Base-by-base conservation (phyloP, 2,797 vertebrate genomes). In the Lepus oiostolus region DNA sequence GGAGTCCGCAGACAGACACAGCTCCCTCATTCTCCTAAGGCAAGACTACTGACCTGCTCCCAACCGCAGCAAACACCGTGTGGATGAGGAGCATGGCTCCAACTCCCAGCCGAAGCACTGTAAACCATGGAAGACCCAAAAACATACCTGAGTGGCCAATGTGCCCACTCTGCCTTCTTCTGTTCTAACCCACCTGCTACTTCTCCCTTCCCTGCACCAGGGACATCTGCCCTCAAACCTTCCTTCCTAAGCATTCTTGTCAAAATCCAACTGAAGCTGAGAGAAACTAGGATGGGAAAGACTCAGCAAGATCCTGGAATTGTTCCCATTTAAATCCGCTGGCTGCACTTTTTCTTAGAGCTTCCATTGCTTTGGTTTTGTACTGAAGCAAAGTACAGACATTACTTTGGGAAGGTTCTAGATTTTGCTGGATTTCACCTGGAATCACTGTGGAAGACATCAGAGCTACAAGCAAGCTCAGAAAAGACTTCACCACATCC, bases 401-500 rank as follows among this genome's bases (percentile, higher is more conserved):
- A 94, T 92, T 80, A 87, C 52, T 67, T 71, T 47, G 30, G 30
- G 70, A 16, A 62, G 26, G 4, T 75, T 32, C 52, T 74, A 28
- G 22, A 65, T 88, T 93, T 85, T 52, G 75, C 76, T 67, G 83
- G 52, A 71, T 86, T 91, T 81, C 71, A 95, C 38, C 91, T 74
- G 42, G 14, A 94, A 93, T 65, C 63, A 89, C 1, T 86, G 50
- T 67, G 35, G 47, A 74, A 90, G 35, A 85, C 82, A 62, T 71
- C 54, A 91, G 26, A 91, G 76, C 62, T 81, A 28, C 92, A 95
- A 90, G 68, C 79, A 90, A 62, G 35, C 50, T 94, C 74, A 90
- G 71, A 85, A 94, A 90, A 30, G 92, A 84, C 30, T 35, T 95
- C 65, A 60, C 68, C 21, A 32, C 47, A 85, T 22, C 74, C 32